phyloP scores from a whole-genome alignment of 2,888 invertebrate genomes.

The Creontiades dilutus region DNA sequence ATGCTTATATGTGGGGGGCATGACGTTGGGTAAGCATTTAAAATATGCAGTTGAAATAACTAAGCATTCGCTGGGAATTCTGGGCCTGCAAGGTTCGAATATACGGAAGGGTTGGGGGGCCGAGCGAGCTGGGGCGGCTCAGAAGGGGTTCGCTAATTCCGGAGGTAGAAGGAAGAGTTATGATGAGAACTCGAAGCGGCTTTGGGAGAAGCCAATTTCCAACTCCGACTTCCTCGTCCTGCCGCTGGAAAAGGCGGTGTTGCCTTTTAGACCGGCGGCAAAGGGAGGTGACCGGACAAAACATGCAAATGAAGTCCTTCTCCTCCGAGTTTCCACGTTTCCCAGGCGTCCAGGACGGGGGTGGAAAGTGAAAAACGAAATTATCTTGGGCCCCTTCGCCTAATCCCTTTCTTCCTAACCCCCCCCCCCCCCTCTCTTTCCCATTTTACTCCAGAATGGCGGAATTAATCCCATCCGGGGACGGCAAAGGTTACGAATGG shows the following conservation, averaged over 20 bases:
- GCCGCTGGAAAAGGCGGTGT: not conserved
- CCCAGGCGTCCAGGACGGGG: not conserved
- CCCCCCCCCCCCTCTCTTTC: not conserved
- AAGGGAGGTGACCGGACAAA: conserved; percentile 36
- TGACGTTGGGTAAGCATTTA: not conserved
- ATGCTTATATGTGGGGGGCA: not conserved
- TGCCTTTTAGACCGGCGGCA: conserved; percentile 7
- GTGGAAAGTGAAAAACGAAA: conserved; percentile 60
- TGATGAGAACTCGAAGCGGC: conserved; percentile 20
- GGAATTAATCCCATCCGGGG: conserved; percentile 10
- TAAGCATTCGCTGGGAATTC: not conserved
- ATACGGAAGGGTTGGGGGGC: not conserved
- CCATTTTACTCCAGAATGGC: not conserved
- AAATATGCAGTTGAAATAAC: conserved; percentile 31
- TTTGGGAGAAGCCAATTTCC: conserved; percentile 45
- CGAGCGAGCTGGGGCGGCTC: not conserved
- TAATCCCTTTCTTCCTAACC: conserved; percentile 36
- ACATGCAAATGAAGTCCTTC: conserved; percentile 63
- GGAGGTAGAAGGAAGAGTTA: conserved; percentile 19
- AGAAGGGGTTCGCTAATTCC: not conserved
- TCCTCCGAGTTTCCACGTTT: conserved; percentile 11
- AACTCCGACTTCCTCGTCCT: not conserved
- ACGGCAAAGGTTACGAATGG: not conserved
- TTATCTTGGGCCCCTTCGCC: conserved; percentile 13
- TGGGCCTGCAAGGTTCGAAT: not conserved